A percentile compares a stretch with the other conserved stretches of the same genome.
These are phyloP conservation scores for Tachypleus tridentatus DNA, from an alignment of 1,140 invertebrate genomes.

Conservation along the genomic window DNA sequence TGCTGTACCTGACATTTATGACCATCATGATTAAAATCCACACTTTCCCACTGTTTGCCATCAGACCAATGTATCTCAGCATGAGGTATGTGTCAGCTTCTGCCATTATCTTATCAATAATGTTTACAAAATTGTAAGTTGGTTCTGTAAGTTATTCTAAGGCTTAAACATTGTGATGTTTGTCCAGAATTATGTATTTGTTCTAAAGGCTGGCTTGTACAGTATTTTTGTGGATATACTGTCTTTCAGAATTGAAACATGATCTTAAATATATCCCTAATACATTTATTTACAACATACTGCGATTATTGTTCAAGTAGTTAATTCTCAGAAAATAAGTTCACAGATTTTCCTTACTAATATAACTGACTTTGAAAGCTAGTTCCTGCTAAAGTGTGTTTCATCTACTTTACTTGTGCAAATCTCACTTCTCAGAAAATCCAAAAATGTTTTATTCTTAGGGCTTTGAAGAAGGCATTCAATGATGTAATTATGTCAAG, in stretches of 20 bases:
- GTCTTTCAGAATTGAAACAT: too few species aligned
- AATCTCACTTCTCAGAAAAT: conserved; percentile 7
- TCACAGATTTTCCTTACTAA: too few species aligned
- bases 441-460: conserved; percentile 31
- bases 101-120: too few species aligned
- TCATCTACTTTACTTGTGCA: too few species aligned
- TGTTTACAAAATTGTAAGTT: too few species aligned
- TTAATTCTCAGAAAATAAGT: too few species aligned
- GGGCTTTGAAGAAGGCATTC: conserved; percentile 94
- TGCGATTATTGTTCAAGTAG: too few species aligned
- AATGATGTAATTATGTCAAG: conserved; percentile 96
- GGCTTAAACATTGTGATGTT: not conserved
- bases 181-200: not conserved
- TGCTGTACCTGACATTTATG: conserved; percentile 88
- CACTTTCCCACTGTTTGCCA: conserved; percentile 94
- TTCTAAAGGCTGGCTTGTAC: conserved; percentile 1
- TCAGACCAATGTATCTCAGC: conserved; percentile 97
- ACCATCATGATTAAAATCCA: conserved; percentile 95
- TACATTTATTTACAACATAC: too few species aligned
- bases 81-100: conserved; percentile 50
- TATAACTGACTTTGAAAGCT: too few species aligned
- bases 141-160: not conserved
- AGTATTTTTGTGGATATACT: too few species aligned
- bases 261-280: too few species aligned
- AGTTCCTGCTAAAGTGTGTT: too few species aligned